Evolutionary conservation across 92 coral and sea anemone genomes (phyloP).

Genomic region (Palythoa caribaeorum): DNA sequence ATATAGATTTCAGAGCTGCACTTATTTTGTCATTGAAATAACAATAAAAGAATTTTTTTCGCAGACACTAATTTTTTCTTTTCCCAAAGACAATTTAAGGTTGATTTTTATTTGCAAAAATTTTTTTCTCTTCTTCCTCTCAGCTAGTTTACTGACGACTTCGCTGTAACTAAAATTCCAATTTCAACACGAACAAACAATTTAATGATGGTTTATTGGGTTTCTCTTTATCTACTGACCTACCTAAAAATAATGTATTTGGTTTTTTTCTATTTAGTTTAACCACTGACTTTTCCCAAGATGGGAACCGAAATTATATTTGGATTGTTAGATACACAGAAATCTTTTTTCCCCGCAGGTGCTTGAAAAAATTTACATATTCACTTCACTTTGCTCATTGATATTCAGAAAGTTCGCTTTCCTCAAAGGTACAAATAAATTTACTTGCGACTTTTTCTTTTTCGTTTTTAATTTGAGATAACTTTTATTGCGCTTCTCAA

Average conservation of each 20-base stretch:
- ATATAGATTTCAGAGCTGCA: no score
- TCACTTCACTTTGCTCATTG: background rate
- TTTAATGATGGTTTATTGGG: no score
- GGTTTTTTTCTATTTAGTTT: background rate
- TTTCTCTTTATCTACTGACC: background rate
- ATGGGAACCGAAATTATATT: background rate
- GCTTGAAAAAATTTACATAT: conserved; percentile 26
- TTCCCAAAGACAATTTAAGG: no score
- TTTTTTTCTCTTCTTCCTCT: no score
- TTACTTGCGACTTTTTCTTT: background rate
- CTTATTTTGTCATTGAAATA: no score
- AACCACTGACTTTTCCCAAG: background rate
- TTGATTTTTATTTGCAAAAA: no score
- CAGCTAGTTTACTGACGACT: no score
- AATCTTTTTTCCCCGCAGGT: background rate
- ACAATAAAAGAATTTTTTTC: no score
- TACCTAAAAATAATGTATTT: background rate
- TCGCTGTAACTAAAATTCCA: no score
- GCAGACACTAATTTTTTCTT: no score
- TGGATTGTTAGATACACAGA: background rate
- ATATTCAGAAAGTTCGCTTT: conserved; percentile 21
- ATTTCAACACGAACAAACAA: no score
- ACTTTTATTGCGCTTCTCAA: background rate
- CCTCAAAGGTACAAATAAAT: background rate
- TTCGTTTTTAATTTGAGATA: background rate